A percentile compares a stretch with the other conserved stretches of the same genome.
phyloP scores from a whole-genome alignment of 2,888 invertebrate species.

The Ommatoiulus sabulosus region DNA sequence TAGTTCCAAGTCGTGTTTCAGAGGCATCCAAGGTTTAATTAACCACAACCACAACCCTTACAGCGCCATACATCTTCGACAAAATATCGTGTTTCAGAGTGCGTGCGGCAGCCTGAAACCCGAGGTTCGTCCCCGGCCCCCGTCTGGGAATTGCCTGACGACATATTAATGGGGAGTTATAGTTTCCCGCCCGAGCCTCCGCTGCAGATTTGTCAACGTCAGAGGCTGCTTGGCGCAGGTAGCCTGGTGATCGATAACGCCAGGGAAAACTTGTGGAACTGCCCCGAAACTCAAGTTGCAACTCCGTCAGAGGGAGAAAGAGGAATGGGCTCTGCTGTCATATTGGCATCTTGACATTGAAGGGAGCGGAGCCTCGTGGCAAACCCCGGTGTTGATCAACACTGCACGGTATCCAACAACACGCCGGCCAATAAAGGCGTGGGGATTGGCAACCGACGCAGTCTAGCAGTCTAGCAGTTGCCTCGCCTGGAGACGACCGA shows the following conservation, averaged over 20 bases:
- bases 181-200: neutral
- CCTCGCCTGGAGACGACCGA: neutral
- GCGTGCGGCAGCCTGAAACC: too few relatives aligned
- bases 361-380: neutral
- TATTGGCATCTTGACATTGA: neutral
- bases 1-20: too few relatives aligned
- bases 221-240: neutral
- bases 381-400: neutral
- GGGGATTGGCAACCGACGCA: neutral
- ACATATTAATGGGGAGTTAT: neutral
- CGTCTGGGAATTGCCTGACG: neutral
- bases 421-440: neutral
- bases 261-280: neutral
- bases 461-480: neutral
- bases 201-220: neutral
- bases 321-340: neutral
- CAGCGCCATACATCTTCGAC: too few relatives aligned
- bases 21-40: too few relatives aligned
- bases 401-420: conserved; percentile 5
- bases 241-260: neutral
- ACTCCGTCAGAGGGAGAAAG: neutral
- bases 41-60: too few relatives aligned
- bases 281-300: neutral
- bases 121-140: too few relatives aligned
- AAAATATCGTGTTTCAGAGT: too few relatives aligned